Base-by-base conservation (phyloP, 1,140 invertebrate genomes). In the Drosophila tristis region DNA sequence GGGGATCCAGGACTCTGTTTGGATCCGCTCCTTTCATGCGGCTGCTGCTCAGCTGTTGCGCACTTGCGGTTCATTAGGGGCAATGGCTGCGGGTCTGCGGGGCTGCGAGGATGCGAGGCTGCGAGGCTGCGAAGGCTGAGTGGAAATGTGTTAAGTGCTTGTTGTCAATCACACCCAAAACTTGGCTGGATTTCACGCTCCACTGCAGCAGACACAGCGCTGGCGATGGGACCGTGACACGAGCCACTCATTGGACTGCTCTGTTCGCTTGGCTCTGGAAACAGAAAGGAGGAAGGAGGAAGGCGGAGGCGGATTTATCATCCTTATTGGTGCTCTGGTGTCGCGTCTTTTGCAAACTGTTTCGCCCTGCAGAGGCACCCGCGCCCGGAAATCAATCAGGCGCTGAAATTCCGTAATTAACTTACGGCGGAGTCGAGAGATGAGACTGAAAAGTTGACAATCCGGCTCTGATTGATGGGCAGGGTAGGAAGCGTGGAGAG, bases 161-260 rank as follows among this genome's bases (percentile, higher is more conserved):
- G 71, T 78, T 87, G 82, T 87, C 84, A 87, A 82, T 87, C 82
- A 86, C 74, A 79, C 55, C 68, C 77, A 53, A 74, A 70, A 67
- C 64, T 67, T 66, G 2, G 61, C 39, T 51, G 67, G 71, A 87
- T 87, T 87, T 79, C 29, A 80, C 50, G 79, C 84, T 71, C 70
- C 67, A 73, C 13, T 68, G 54, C 62, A 67, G 16, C 7, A 11
- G 31, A 58, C 39, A 42, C 11, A 47, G 50, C 43, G 44, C 43
- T 55, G 42, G 25, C 56, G 39, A 51, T 51, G 50, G 16, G 13
- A 9, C 50, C 45, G 49, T 47, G 57, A 48, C 56, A 42, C 43
- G 70, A 73, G 49, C 20, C 35, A 50, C 57, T 26, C 25, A 9
- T 9, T 31, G 31, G 8, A 8, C 1, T 8, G 8, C 8, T n/a